These are phyloP conservation scores for Calvadosia cruxmelitensis DNA, from an alignment of 30 jellyfish, hydroid and myxozoan species.

Conservation along the genomic window DNA sequence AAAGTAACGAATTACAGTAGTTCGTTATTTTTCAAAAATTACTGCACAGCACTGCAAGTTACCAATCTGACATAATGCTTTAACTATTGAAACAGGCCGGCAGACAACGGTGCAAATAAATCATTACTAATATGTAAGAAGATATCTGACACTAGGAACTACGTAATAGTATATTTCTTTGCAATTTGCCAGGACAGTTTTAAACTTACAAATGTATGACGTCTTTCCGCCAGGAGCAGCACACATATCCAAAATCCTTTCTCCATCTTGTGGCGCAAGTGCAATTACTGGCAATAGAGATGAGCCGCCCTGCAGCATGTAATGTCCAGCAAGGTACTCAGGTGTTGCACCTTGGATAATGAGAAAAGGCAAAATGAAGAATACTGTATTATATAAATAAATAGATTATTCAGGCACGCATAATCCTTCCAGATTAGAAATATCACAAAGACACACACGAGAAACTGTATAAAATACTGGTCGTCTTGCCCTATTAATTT, in stretches of 20 bases:
- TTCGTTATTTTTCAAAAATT: too few relatives aligned
- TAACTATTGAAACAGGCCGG: background rate
- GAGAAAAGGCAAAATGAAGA: too few relatives aligned
- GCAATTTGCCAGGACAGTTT: too few relatives aligned
- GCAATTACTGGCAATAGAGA: constrained; percentile 98
- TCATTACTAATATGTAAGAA: background rate
- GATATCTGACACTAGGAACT: background rate
- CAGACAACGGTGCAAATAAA: background rate
- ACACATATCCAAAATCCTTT: constrained; percentile 88
- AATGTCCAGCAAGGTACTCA: constrained; percentile 98
- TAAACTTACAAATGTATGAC: constrained; percentile 69
- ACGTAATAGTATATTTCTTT: too few relatives aligned
- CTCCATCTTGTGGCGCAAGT: constrained; percentile 93
- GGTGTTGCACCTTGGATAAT: constrained; percentile 96
- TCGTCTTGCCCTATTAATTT: background rate
- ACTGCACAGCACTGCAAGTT: background rate
- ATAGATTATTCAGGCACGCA: background rate
- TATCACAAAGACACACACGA: background rate
- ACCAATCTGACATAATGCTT: background rate
- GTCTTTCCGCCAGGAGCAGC: constrained; percentile 99
- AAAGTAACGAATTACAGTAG: too few relatives aligned
- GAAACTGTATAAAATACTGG: background rate
- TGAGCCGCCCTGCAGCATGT: constrained; percentile 98
- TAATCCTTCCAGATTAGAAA: background rate
- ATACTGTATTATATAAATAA: too few relatives aligned